Base-by-base conservation (phyloP, 2,888 invertebrate genomes). In the Sinhomidia bicolor region DNA sequence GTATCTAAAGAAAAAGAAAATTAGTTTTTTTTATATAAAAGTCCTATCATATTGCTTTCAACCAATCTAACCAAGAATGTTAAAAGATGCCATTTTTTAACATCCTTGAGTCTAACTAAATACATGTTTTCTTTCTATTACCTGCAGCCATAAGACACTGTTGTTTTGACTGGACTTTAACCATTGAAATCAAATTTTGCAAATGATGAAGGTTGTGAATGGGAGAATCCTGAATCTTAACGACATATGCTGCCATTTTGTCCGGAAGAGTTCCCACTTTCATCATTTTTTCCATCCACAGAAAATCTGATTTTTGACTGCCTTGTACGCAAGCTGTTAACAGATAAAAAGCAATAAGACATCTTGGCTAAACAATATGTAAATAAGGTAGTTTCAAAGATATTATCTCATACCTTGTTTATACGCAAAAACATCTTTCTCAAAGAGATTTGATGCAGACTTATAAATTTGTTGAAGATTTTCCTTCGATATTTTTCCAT, bases 201-300 rank as follows among this genome's bases (percentile, higher is more conserved):
- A 98, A 93, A 41, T 96, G 95, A 12, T 95, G 93, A 74, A 98
- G 93, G 93, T 96, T 97, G 93, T 96, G 96, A n/a, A 97, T 94
- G 0, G 98, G 97, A 92, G 96, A 96, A 93, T 97, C 96, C 95
- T 98, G 96, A 89, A 98, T 95, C 29, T 96, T 94, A 29, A 98
- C 94, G 6, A 96, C 96, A 88, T 96, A 95, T 0, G 98, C 98
- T 1, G 98, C 98, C 87, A 98, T 95, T 94, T 96, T 97, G 94
- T 98, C 98, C 0, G 96, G 95, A 0, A 96, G 95, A 0, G 98
- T 98, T 90, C 98, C 98, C 92, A 96, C 96, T 12, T 95, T 94
- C 91, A 97, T 94, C 10, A 98, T 95, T 1, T 96, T 96, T 92
- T 95, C 95, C 90, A 97, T 95, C 97, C 97, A 98, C 85, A 95